Percentiles rank a stretch among this genome's conserved stretches.
These are phyloP conservation scores for Drosophila virilis DNA, from an alignment of 1,140 invertebrate species.

Conservation along the genomic window DNA sequence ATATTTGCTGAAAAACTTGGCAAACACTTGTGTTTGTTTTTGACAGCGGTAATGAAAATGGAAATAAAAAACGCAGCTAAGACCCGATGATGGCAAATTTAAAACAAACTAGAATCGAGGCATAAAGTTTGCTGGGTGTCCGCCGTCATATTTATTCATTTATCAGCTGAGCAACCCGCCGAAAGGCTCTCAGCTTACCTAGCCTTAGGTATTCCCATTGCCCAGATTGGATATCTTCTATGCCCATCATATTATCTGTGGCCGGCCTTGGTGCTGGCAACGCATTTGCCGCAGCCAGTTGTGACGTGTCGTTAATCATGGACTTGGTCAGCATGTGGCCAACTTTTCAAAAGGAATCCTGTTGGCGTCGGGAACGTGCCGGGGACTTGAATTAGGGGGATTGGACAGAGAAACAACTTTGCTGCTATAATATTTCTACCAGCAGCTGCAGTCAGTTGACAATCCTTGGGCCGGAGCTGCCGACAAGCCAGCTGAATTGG, in stretches of 20 bases:
- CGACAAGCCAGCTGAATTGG: neutral
- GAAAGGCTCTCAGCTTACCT: no score
- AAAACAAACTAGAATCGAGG: no score
- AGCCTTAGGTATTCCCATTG: no score
- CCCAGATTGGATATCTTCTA: neutral
- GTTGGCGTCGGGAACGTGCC: conserved; percentile 3
- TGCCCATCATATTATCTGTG: neutral
- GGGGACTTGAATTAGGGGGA: conserved; percentile 3
- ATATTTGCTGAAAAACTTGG: no score
- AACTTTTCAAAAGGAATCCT: neutral
- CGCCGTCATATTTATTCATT: no score
- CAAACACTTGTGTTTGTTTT: no score
- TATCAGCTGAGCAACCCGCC: no score
- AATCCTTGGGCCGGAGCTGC: neutral
- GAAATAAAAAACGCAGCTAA: no score
- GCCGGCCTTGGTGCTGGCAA: neutral
- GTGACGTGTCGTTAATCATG: conserved; percentile 14
- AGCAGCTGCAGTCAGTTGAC: conserved; percentile 25
- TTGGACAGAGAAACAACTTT: conserved; percentile 17
- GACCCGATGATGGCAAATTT: no score
- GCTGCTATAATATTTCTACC: conserved; percentile 2
- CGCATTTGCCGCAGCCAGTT: neutral
- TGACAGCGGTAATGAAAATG: no score
- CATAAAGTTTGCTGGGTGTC: no score
- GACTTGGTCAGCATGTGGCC: conserved; percentile 12